These are phyloP conservation scores for Coluber constrictor DNA, from an alignment of 2,797 vertebrate species.

Conservation along the genomic window DNA sequence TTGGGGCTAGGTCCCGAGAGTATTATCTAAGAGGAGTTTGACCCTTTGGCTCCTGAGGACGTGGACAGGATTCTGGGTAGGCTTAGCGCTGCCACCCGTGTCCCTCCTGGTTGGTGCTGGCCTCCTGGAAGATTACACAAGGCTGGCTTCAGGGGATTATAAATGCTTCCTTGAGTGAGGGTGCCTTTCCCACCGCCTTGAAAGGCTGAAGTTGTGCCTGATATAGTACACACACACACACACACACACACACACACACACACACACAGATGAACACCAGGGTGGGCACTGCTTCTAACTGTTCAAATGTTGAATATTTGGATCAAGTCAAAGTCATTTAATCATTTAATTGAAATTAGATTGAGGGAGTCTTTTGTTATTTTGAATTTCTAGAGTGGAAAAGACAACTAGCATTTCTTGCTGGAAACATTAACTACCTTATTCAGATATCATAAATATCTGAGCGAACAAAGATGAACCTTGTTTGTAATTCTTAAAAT, in stretches of 20 bases:
- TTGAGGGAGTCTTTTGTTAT: constrained; percentile 12
- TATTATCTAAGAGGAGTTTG: too few relatives aligned
- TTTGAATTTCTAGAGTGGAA: constrained; percentile 40
- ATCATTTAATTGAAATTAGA: constrained; percentile 8
- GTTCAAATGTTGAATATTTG: neutral
- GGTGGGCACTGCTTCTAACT: neutral
- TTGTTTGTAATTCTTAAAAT: constrained; percentile 66
- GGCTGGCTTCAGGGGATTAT: too few relatives aligned
- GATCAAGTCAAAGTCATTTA: neutral
- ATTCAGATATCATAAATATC: constrained; percentile 58
- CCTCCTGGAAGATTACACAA: too few relatives aligned
- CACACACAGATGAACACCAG: neutral
- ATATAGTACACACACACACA: neutral
- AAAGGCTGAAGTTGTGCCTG: neutral
- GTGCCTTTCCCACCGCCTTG: too few relatives aligned
- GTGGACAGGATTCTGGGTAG: too few relatives aligned
- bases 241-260: fast-evolving
- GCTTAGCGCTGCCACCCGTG: too few relatives aligned
- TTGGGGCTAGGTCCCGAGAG: too few relatives aligned
- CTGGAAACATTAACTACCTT: constrained; percentile 45
- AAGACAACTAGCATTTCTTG: constrained; percentile 47
- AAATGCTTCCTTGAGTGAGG: too few relatives aligned
- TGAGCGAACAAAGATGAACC: constrained; percentile 51
- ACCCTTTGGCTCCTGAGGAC: too few relatives aligned
- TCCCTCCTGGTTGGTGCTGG: too few relatives aligned